Evolutionary conservation across 2,888 invertebrate genomes (phyloP), one percentile per base, ranked within the genome.

Genomic region (Drosophila phalerata): DNA sequence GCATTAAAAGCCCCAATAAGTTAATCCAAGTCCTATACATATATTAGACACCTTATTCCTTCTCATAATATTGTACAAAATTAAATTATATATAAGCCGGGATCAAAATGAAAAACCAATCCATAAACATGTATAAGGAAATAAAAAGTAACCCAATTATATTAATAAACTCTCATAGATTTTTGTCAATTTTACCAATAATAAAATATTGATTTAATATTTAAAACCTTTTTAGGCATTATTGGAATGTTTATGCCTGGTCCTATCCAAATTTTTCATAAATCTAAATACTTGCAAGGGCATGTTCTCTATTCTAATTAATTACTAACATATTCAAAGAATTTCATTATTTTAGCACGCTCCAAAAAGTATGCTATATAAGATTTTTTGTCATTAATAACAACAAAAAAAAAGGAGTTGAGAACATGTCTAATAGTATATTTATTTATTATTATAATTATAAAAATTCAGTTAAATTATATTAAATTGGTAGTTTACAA

Each of bases 251-350:
- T 43, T 0, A 34, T 66, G 66, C 66, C 42, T 60, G 52, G 45
- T 47, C 30, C 22, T 25, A n/a, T 30, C 51, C 28, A 58, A 45
- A 53, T 42, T 32, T 28, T 51, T 15, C 5, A 49, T 34, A 53
- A 5, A 40, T 6, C 45, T 60, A 2, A 42, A 22, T 47, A 53
- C 17, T 11, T 25, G 3, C 10, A 17, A 13, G 15, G 58, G 62
- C 62, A 75, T 70, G 76, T 64, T 76, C 51, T 71, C 47, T 55
- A 37, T 34, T 48, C 17, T 13, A 6, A 10, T 42, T 22, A 11
- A 58, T 30, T 37, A 3, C 40, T 11, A 4, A 19, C 0, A 34
- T 15, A 30, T 49, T 37, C 45, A 53, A 10, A 34, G 11, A 40
- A 15, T 25, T 25, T 15, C 19, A 9, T 19, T 42, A 1, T 22